These are phyloP conservation scores for Apostichopus californicus DNA, from an alignment of 35 echinoderm and acorn worm genomes.

Conservation along the genomic window DNA sequence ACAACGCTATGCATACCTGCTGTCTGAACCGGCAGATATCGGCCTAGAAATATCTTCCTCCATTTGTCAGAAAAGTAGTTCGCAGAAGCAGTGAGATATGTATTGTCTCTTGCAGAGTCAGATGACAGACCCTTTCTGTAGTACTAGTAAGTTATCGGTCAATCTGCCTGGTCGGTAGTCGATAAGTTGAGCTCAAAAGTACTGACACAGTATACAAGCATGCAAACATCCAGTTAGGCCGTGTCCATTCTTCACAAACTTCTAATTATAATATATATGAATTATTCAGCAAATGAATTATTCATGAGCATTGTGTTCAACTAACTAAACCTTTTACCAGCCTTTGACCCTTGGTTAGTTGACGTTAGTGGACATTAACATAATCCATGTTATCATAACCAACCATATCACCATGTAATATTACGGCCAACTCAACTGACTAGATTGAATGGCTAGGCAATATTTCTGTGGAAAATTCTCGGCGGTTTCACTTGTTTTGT, in stretches of 20 bases:
- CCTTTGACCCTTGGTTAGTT: slow-evolving; percentile 39
- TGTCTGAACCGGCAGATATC: slow-evolving; percentile 43
- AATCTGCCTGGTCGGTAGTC: no score
- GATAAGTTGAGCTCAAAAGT: no score
- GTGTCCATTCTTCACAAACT: no score
- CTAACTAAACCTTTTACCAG: slow-evolving; percentile 36
- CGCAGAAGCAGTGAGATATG: no score
- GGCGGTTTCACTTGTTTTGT: background rate
- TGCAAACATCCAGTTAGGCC: no score
- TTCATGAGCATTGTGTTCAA: slow-evolving; percentile 1
- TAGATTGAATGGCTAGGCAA: background rate
- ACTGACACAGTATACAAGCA: no score
- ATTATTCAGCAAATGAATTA: slow-evolving; percentile 34
- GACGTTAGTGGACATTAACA: slow-evolving; percentile 66
- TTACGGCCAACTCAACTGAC: slow-evolving; percentile 46
- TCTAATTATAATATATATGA: background rate
- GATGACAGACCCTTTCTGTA: no score
- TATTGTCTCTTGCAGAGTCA: no score
- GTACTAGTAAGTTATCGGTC: no score
- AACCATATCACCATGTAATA: slow-evolving; percentile 54
- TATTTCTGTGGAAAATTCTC: background rate
- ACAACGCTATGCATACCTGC: slow-evolving; percentile 2
- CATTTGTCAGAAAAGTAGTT: background rate
- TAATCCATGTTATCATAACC: slow-evolving; percentile 77
- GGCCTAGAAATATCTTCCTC: slow-evolving; percentile 41